Base-by-base conservation (phyloP, 2,888 invertebrate species). In the Ormyrus nitidulus region DNA sequence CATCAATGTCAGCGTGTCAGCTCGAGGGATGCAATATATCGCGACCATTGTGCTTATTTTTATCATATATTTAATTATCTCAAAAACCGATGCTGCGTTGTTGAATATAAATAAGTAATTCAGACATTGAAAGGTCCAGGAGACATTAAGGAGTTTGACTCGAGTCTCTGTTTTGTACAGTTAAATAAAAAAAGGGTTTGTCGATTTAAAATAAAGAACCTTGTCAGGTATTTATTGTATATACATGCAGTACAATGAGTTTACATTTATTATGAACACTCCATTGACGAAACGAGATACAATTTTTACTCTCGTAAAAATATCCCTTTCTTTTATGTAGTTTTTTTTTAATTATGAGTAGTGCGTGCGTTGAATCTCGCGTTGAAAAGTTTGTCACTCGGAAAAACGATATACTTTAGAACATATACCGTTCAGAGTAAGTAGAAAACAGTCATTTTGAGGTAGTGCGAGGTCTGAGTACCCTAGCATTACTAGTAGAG, bases 161-260 rank as follows among this genome's bases (percentile, higher is more conserved):
- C 5, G 34, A 34, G 58, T 76, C 48, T 76, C 34, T 80, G 74
- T 78, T 82, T 77, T 81, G 77, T 81, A 83, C 82, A 83, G 58
- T 79, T 72, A 54, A 80, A 70, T 73, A 79, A 75, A 71, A 73
- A 73, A 71, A 72, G 59, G 73, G 64, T 68, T 69, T 83, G 74
- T 80, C 79, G 80, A 82, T 75, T 78, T 62, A 81, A 82, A 82
- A 79, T 76, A 80, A 80, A 81, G 79, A 82, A 80, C 80, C 83
- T 83, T 80, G 68, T 68, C 7, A 70, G 69, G 80, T 81, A 80
- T 84, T 81, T 81, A 75, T 82, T 80, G 78, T 79, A 77, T 78
- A 62, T 64, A 59, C 46, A 46, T 71, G 72, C 13, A 75, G 71
- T 46, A 58, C 61, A 7, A 64, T 56, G 46, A 9, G 9, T 70